phyloP scores from a whole-genome alignment of 2,797 vertebrate species.

The Cygnus olor region DNA sequence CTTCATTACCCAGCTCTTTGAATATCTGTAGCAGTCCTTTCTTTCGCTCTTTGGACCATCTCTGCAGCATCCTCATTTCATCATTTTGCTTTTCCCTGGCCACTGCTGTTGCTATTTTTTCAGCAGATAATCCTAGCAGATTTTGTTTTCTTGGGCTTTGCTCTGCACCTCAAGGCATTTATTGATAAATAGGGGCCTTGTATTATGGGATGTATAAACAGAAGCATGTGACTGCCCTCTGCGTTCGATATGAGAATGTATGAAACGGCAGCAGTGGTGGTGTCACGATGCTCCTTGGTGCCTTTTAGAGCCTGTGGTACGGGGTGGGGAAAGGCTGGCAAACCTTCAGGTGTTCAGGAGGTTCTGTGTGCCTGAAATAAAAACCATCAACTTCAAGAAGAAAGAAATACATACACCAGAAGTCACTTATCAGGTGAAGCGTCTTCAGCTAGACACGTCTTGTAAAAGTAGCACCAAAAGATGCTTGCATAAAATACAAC shows the following conservation, averaged over 20 bases:
- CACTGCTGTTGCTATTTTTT: background rate
- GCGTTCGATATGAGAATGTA: background rate
- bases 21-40: background rate
- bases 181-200: constrained; percentile 56
- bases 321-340: background rate
- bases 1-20: background rate
- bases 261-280: background rate
- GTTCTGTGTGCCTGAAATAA: background rate
- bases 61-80: background rate
- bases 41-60: background rate
- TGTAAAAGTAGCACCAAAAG: background rate
- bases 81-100: background rate
- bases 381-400: background rate
- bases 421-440: background rate
- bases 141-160: constrained; percentile 31
- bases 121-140: constrained; percentile 6
- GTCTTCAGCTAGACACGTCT: background rate
- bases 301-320: background rate
- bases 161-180: constrained; percentile 42
- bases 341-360: background rate
- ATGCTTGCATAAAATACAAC: rapidly evolving
- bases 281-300: background rate
- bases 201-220: constrained; percentile 48
- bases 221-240: constrained; percentile 31
- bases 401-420: background rate